A percentile compares a stretch with the other conserved stretches of the same genome.
phyloP scores from a whole-genome alignment of 2,888 invertebrate genomes.

The Schizotus pectinicornis region DNA sequence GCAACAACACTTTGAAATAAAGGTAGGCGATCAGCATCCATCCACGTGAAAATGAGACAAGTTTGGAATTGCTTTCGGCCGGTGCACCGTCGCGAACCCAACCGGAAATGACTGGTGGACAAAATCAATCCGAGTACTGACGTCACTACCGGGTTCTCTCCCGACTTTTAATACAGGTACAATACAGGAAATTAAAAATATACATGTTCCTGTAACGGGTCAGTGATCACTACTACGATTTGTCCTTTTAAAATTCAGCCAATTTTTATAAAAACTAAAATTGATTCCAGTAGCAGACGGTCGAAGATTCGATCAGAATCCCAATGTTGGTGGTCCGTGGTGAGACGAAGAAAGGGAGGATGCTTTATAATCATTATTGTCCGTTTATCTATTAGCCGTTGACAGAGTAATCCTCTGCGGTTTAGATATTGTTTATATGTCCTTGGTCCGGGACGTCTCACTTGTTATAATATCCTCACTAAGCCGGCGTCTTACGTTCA shows the following conservation, averaged over 20 bases:
- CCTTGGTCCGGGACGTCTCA: slow-evolving; percentile 47
- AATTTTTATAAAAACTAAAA: no score
- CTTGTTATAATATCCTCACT: slow-evolving; percentile 51
- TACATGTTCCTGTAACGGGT: slow-evolving; percentile 36
- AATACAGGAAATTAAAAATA: slow-evolving; percentile 59
- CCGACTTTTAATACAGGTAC: slow-evolving; percentile 54
- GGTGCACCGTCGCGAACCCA: slow-evolving; percentile 44
- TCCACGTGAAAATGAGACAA: slow-evolving; percentile 42
- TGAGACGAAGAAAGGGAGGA: slow-evolving; percentile 3
- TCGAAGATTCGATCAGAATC: slow-evolving; percentile 10
- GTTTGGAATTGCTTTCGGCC: slow-evolving; percentile 47
- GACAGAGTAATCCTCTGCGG: slow-evolving; percentile 45
- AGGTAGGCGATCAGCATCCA: slow-evolving; percentile 31
- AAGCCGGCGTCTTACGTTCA: slow-evolving; percentile 51
- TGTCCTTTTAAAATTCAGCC: not conserved
- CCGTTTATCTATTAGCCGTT: slow-evolving; percentile 49
- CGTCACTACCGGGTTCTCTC: slow-evolving; percentile 47
- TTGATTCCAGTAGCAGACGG: not conserved
- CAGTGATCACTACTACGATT: not conserved
- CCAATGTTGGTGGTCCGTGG: slow-evolving; percentile 6
- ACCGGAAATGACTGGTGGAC: slow-evolving; percentile 55
- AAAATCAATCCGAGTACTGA: slow-evolving; percentile 54
- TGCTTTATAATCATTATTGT: slow-evolving; percentile 47
- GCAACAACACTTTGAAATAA: slow-evolving; percentile 15
- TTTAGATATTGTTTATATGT: slow-evolving; percentile 44